phyloP scores from a whole-genome alignment of 2,113 vertebrate species.

The Petrocephalus microphthalmus region DNA sequence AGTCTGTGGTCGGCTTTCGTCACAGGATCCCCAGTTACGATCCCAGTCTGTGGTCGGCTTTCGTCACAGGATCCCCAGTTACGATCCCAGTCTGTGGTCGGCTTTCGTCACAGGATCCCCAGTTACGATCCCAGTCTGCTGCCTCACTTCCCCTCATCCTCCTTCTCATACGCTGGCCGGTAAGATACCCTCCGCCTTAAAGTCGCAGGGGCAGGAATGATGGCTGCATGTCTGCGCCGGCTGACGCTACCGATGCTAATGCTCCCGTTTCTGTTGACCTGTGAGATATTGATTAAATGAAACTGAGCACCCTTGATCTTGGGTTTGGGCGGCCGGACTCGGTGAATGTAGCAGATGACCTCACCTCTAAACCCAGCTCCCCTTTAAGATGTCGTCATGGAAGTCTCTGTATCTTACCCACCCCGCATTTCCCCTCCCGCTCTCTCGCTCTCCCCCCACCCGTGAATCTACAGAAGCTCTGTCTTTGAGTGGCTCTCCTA shows the following conservation, averaged over 20 bases:
- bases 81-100: too few relatives aligned
- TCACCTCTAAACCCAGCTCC: not conserved
- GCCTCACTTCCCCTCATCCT: not conserved
- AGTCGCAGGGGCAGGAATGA: not conserved
- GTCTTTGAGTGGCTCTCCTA: not conserved
- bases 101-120: not conserved
- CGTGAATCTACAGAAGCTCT: not conserved
- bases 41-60: too few relatives aligned
- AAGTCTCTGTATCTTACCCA: not conserved
- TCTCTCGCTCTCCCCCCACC: not conserved
- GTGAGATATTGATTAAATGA: not conserved
- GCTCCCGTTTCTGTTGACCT: not conserved
- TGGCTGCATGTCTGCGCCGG: not conserved
- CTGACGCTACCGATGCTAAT: not conserved
- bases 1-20: too few relatives aligned
- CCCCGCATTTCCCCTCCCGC: not conserved
- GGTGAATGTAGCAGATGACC: not conserved
- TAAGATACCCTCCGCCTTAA: not conserved
- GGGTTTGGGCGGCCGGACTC: not conserved
- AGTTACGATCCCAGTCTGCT: not conserved
- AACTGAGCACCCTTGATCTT: not conserved
- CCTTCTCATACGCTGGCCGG: not conserved
- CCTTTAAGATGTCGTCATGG: not conserved
- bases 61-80: too few relatives aligned
- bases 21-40: too few relatives aligned